Percentiles rank a stretch among this genome's conserved stretches.
Evolutionary conservation across 2,797 vertebrate genomes (phyloP).

Genomic region (Thalassophryne amazonica): DNA sequence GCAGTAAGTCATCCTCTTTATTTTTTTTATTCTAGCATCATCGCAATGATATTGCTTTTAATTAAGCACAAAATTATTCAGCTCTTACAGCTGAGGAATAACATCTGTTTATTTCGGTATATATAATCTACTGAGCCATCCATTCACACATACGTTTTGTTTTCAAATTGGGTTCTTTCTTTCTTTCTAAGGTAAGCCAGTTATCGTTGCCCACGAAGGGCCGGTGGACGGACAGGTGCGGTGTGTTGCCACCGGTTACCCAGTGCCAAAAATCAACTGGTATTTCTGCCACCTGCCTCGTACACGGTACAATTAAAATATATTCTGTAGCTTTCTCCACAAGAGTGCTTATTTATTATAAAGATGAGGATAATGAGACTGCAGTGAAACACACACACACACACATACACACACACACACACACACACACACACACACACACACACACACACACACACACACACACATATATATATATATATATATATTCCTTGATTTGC

Average conservation of each 20-base stretch:
- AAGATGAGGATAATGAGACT: not conserved
- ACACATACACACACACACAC: no score
- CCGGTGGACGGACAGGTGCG: constrained; percentile 87
- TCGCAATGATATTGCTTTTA: not conserved
- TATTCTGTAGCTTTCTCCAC: not conserved
- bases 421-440: no score
- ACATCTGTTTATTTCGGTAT: no score
- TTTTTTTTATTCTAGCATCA: no score
- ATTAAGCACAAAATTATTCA: not conserved
- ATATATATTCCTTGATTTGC: no score
- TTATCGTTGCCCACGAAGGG: constrained; percentile 87
- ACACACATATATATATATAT: no score
- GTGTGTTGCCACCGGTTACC: constrained; percentile 90
- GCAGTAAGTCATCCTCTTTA: constrained; percentile 83
- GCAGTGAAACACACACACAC: no score
- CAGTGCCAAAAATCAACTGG: constrained; percentile 92
- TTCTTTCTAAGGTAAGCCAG: constrained; percentile 83
- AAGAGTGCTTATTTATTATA: not conserved
- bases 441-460: no score
- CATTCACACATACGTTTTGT: no score
- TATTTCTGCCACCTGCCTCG: constrained; percentile 83
- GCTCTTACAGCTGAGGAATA: no score
- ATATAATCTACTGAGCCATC: no score
- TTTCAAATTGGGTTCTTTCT: not conserved
- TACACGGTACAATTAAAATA: constrained; percentile 55